Conservation (phyloP, 2,113 vertebrate genomes). For the Cygnus atratus region DNA sequence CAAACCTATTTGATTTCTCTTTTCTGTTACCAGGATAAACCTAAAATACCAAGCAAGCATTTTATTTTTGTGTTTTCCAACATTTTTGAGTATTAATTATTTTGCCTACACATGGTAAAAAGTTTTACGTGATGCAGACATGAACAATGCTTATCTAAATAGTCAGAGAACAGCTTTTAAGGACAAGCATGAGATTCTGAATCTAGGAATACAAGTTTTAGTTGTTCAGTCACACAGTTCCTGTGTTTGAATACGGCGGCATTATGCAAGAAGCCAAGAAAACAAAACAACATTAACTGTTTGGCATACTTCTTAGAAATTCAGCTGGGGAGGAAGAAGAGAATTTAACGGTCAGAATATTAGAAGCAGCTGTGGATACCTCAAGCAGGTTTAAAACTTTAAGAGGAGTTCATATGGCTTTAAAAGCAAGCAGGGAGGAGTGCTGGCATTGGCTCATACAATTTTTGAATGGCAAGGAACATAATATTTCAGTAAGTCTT, state of each 20-base stretch:
- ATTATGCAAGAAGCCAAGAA: conserved; percentile 51
- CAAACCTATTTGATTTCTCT: not conserved
- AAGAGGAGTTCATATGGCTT: conserved; percentile 65
- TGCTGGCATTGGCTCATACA: conserved; percentile 29
- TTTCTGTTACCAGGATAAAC: not conserved
- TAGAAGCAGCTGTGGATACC: conserved; percentile 80
- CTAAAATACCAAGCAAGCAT: not conserved
- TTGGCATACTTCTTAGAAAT: conserved; percentile 36
- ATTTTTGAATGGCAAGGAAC: conserved; percentile 63
- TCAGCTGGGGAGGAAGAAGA: conserved; percentile 69
- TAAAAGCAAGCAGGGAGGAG: conserved; percentile 25
- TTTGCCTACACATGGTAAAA: not conserved
- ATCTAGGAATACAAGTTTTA: not conserved
- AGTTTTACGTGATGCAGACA: not conserved
- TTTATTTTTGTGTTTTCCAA: not conserved
- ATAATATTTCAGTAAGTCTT: conserved; percentile 74
- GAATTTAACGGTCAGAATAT: conserved; percentile 70
- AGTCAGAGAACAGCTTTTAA: not conserved
- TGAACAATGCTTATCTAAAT: not conserved
- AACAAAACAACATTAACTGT: conserved; percentile 24
- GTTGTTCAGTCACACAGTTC: conserved; percentile 31
- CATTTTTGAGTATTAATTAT: not conserved
- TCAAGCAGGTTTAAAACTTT: conserved; percentile 75
- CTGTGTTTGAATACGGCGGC: conserved; percentile 10
- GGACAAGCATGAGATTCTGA: not conserved